Evolutionary conservation across 2,888 invertebrate species (phyloP).

Genomic region (Acanthosepion pharaonis): DNA sequence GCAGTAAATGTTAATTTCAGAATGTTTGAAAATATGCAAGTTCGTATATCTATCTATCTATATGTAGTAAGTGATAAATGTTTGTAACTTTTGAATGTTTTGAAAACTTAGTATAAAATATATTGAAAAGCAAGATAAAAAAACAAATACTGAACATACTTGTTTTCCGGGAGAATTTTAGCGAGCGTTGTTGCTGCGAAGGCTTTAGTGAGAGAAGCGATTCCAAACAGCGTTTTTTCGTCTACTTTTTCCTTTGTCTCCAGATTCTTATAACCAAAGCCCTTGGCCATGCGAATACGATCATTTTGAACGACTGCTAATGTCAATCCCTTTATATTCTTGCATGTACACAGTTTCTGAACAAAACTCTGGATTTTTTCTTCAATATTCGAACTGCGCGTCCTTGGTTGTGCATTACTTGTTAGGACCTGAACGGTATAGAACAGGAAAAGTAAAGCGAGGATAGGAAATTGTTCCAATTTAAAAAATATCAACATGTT

Average conservation of each 20-base stretch:
- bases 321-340: neutral
- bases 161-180: neutral
- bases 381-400: neutral
- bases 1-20: no score
- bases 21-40: no score
- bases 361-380: neutral
- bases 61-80: no score
- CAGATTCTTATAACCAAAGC: neutral
- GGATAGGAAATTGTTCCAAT: neutral
- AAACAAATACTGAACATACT: neutral
- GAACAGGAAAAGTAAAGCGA: neutral
- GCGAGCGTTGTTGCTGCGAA: conserved; percentile 23
- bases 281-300: neutral
- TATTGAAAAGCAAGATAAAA: neutral
- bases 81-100: no score
- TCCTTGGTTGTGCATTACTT: no score
- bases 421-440: neutral
- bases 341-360: neutral
- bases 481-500: neutral
- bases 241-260: neutral
- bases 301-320: neutral
- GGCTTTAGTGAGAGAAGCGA: conserved; percentile 38
- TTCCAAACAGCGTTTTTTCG: neutral
- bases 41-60: no score
- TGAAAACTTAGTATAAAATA: neutral